Evolutionary conservation across 2,888 invertebrate genomes (phyloP), one percentile per base, ranked within the genome.

Genomic region (Pyrrhosoma nymphula): DNA sequence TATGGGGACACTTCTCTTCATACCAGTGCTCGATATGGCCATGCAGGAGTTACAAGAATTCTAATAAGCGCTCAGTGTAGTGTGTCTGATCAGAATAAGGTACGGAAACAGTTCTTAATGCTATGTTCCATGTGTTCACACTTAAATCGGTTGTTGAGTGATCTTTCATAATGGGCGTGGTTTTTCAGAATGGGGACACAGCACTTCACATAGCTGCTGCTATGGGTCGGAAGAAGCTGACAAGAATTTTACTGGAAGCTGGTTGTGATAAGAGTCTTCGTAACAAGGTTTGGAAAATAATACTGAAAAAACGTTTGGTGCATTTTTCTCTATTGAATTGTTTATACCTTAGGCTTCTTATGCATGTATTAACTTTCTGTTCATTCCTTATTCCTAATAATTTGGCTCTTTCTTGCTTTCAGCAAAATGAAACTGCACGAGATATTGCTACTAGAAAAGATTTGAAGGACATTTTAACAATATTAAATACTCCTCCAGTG

Each of bases 1-100:
- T 99, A 99, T 97, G 99, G 99, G 12, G 99, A 99, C 97, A 99
- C 99, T 0, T 98, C 99, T 0, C 97, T 99, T 56, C 99, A 99
- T 97, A 99, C 99, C 6, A 98, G 99, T 0, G 99, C 99, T 12
- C 98, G 99, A 47, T 99, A 99, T 97, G 99, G 99, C 0, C 99
- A 99, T 97, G 99, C 99, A 0, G 99, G 99, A 4, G 99, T 99
- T 95, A 98, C 99, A 0, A 98, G 99, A 95, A 99, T 99, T 96
- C 98, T 99, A 95, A 98, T 99, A 96, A 99, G 99, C 75, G 99
- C 99, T 0, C 98, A 98, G 96, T 98, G 99, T 97, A 98, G 98
- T 96, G 98, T 98, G 95, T 98, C 98, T 95, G 98, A 99, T 96
- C 98, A 98, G 96, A 99, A 99, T 97, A 99, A 99, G 97, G 98